Conservation (phyloP, 2,113 vertebrate genomes). For the Tragelaphus scriptus region DNA sequence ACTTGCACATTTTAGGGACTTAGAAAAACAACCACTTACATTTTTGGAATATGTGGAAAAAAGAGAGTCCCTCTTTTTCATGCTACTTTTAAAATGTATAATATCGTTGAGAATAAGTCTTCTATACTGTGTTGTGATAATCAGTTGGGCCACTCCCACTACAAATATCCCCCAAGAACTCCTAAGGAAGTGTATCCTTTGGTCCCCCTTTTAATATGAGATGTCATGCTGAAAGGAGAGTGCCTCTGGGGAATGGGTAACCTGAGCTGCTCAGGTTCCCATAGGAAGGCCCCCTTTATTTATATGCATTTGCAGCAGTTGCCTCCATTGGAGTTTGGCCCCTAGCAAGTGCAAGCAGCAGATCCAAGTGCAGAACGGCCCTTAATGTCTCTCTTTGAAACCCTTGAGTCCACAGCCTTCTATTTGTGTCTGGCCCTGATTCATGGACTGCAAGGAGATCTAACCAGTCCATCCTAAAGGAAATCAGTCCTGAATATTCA, state of each 20-base stretch:
- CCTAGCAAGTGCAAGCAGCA: constrained; percentile 21
- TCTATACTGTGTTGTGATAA: background rate
- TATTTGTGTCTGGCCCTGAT: background rate
- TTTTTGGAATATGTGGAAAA: background rate
- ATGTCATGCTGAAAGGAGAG: constrained; percentile 52
- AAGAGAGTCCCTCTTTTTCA: background rate
- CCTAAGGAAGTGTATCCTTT: background rate
- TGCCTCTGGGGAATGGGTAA: constrained; percentile 38
- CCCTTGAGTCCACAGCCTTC: constrained; percentile 50
- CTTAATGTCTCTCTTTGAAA: constrained; percentile 59
- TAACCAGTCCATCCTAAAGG: background rate
- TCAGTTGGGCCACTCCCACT: background rate
- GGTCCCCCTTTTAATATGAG: constrained; percentile 46
- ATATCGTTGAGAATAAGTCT: background rate
- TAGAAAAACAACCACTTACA: background rate
- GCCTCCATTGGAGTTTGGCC: constrained; percentile 48
- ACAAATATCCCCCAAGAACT: background rate
- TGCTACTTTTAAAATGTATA: background rate
- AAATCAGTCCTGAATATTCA: background rate
- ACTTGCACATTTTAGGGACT: background rate
- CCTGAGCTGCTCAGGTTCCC: constrained; percentile 56
- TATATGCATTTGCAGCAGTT: constrained; percentile 33
- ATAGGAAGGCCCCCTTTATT: constrained; percentile 61
- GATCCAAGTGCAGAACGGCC: constrained; percentile 28
- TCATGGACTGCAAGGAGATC: background rate